These are phyloP conservation scores for Xenopus laevis DNA, from an alignment of 2,113 vertebrate species.

Conservation along the genomic window DNA sequence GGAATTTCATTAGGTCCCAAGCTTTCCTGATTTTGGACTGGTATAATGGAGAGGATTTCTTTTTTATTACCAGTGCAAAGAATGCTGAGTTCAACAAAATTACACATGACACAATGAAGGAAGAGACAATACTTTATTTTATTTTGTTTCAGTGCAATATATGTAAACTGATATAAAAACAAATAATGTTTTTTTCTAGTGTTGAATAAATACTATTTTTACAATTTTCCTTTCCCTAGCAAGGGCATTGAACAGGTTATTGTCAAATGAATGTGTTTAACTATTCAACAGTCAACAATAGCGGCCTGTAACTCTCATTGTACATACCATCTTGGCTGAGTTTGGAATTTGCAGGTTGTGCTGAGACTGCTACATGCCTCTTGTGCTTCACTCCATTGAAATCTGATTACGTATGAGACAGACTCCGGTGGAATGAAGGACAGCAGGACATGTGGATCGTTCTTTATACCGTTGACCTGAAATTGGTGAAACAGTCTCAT, in stretches of 20 bases:
- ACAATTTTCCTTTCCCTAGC: too few species aligned
- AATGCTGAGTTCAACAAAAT: too few species aligned
- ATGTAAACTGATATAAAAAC: too few species aligned
- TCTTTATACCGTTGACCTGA: slow-evolving; percentile 34
- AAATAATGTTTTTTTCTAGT: too few species aligned
- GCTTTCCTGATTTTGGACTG: too few species aligned
- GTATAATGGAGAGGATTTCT: too few species aligned
- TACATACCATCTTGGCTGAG: background rate
- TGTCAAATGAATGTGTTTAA: background rate
- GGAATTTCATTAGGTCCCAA: too few species aligned
- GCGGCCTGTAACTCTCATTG: background rate
- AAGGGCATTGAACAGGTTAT: background rate
- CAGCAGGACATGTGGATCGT: slow-evolving; percentile 79
- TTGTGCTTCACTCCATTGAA: slow-evolving; percentile 99
- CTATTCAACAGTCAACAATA: background rate
- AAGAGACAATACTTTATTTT: too few species aligned
- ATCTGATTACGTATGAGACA: slow-evolving; percentile 92
- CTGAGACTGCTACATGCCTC: slow-evolving; percentile 77
- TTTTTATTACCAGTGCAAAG: too few species aligned
- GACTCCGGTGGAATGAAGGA: slow-evolving; percentile 99
- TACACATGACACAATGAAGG: too few species aligned
- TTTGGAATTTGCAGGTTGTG: slow-evolving; percentile 20
- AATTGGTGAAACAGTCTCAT: slow-evolving; percentile 3
- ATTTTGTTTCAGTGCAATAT: too few species aligned
- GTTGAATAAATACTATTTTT: too few species aligned